Base-by-base conservation (phyloP, 1,140 invertebrate species). In the Heliothis subflexa region DNA sequence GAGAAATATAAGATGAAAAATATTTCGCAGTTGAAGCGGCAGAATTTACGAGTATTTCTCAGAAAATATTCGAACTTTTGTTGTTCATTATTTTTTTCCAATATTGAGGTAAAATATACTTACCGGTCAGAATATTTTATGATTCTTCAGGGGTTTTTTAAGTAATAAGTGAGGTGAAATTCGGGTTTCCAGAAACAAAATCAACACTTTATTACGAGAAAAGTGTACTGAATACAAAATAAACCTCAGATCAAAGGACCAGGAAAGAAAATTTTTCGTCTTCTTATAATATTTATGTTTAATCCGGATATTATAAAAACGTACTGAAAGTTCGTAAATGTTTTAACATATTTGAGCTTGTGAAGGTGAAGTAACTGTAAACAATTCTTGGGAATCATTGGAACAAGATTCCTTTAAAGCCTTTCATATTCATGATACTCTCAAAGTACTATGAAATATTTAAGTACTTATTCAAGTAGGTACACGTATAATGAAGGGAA, bases 361-460 rank as follows among this genome's bases (percentile, higher is more conserved):
- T 7, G 28, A 70, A 21, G 49, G 40, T 18, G 49, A 70, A 70
- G 45, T 52, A 12, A 25, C 68, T 33, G 25, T 71, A 54, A 55
- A 74, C 73, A 33, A 18, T 52, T 76, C 50, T 68, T 40, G 21
- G 18, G 12, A 66, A 49, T 68, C 62, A 77, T 77, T 68, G 62
- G 3, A 47, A 68, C 13, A 77, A 77, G 50, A 66, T 68, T 25
- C 25, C 21, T 25, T 25, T 25, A 25, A 50, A 21, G 25, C n/a
- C 47, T 25, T 68, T 55, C 16, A 68, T 77, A 57, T 77, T 77
- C 74, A 68, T 77, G 55, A 66, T 45, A 66, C 49, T 66, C 49
- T 55, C n/a, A 16, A 61, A 45, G 16, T 45, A 33, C 33, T 40
- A 9, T 9, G 9, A 55, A 47, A 47, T 61, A 71, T 52, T 40